A percentile compares a stretch with the other conserved stretches of the same genome.
phyloP scores from a whole-genome alignment of 2,888 invertebrate genomes.

The Tortricodes alternella region DNA sequence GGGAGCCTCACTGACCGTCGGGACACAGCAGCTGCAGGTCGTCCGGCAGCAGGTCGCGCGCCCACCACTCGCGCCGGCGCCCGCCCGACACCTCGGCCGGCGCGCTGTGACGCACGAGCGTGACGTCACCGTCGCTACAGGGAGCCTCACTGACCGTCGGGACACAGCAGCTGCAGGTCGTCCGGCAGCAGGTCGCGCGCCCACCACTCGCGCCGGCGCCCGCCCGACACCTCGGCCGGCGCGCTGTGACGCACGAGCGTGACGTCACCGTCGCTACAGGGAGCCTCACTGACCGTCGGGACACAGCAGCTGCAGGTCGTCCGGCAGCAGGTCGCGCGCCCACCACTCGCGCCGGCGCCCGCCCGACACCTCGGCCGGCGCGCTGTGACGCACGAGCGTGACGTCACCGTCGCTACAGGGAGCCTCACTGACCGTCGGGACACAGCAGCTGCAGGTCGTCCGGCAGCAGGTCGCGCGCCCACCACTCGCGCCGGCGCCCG shows the following conservation, averaged over 20 bases:
- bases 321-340: constrained; percentile 95
- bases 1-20: no score
- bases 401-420: no score
- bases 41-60: constrained; percentile 93
- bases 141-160: no score
- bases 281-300: no score
- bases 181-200: constrained; percentile 94
- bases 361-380: constrained; percentile 94
- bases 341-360: constrained; percentile 95
- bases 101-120: no score
- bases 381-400: no score
- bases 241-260: no score
- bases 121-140: no score
- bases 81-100: constrained; percentile 97
- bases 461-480: constrained; percentile 95
- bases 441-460: constrained; percentile 97
- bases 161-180: constrained; percentile 96
- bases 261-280: no score
- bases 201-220: constrained; percentile 96
- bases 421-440: constrained; percentile 96
- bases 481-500: constrained; percentile 94
- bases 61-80: constrained; percentile 95
- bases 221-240: constrained; percentile 95
- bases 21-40: constrained; percentile 97
- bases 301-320: constrained; percentile 96